Conservation (phyloP, 2,113 vertebrate genomes). For the Chrysochloris asiatica region DNA sequence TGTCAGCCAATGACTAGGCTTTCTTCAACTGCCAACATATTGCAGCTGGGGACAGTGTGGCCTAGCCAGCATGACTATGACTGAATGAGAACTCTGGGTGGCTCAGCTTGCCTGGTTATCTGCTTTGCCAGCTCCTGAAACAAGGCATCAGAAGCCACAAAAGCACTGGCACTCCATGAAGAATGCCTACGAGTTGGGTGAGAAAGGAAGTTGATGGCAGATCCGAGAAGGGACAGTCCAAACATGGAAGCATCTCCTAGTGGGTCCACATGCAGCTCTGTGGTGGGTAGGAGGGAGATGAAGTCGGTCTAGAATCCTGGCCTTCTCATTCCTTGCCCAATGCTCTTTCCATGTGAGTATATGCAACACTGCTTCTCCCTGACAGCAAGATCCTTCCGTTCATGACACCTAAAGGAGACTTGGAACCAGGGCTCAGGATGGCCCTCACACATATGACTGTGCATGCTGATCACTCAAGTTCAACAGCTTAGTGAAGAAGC, state of each 20-base stretch:
- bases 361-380: not conserved
- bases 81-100: constrained; percentile 36
- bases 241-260: not conserved
- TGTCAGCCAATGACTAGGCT: constrained; percentile 60
- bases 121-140: constrained; percentile 47
- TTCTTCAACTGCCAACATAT: constrained; percentile 53
- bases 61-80: constrained; percentile 20
- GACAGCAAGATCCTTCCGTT: not conserved
- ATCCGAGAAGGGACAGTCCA: not conserved
- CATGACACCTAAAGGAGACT: not conserved
- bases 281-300: not conserved
- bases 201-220: not conserved
- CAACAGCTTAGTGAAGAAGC: not conserved
- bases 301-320: not conserved
- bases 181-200: not conserved
- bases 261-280: not conserved
- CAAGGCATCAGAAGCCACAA: not conserved
- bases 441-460: not conserved
- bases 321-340: not conserved
- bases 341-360: not conserved
- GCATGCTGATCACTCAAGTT: not conserved
- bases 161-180: not conserved
- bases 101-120: not conserved
- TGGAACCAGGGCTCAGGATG: not conserved
- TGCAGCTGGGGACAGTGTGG: constrained; percentile 53